These are phyloP conservation scores for Pangasius krempfi DNA, from an alignment of 2,797 vertebrate genomes.

Conservation along the genomic window DNA sequence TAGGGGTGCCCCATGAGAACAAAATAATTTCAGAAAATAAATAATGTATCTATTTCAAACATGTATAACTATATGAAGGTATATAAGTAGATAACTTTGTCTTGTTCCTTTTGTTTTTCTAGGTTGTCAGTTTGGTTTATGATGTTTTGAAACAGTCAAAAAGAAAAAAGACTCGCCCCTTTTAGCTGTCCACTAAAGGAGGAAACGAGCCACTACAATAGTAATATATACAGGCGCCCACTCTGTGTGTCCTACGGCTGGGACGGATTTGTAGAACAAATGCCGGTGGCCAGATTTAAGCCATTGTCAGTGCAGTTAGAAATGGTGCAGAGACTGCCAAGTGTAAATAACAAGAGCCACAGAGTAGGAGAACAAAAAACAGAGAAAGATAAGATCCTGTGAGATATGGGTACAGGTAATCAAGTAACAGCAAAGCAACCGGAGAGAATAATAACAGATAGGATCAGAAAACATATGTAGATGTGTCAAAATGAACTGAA, in stretches of 20 bases:
- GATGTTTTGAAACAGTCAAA: not conserved
- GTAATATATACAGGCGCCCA: constrained; percentile 30
- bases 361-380: not conserved
- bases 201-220: constrained; percentile 31
- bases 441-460: not conserved
- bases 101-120: not conserved
- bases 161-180: not conserved
- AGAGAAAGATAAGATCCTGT: not conserved
- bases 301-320: constrained; percentile 4
- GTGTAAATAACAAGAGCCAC: not conserved
- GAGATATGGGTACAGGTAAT: not conserved
- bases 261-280: constrained; percentile 32
- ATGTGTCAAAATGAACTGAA: not conserved
- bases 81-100: not conserved
- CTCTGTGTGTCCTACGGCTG: constrained; percentile 1
- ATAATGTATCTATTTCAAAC: not conserved
- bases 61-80: not conserved
- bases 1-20: not conserved
- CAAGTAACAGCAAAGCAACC: not conserved
- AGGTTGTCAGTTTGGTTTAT: constrained; percentile 3
- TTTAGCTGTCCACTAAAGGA: constrained; percentile 14
- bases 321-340: constrained; percentile 15
- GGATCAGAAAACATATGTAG: not conserved
- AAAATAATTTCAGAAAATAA: not conserved
- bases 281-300: constrained; percentile 28